Percentiles rank a stretch among this genome's conserved stretches.
Conservation (phyloP, 1,140 invertebrate genomes). For the Stegodyphus mimosarum region DNA sequence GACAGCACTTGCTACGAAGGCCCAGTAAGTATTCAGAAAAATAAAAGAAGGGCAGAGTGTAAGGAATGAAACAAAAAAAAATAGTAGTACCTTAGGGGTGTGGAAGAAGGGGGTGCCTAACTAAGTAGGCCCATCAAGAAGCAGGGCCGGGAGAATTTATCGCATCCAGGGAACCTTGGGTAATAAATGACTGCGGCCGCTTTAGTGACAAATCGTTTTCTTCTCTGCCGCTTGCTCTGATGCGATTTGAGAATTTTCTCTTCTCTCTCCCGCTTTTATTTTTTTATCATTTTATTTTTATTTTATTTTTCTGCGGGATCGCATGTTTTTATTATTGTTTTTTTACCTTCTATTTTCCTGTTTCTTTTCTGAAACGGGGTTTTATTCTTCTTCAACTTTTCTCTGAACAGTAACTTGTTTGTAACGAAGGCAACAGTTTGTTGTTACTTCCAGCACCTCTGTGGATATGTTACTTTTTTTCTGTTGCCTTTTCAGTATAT, state of each 20-base stretch:
- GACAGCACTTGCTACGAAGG: not conserved
- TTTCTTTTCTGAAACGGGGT: not conserved
- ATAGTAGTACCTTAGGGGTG: not conserved
- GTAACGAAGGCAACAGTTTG: no score
- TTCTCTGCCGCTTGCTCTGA: conserved; percentile 37
- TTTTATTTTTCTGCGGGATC: not conserved
- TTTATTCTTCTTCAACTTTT: not conserved
- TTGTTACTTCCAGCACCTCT: no score
- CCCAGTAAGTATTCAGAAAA: not conserved
- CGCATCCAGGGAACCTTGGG: conserved; percentile 26
- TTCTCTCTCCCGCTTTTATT: not conserved
- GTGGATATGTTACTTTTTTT: no score
- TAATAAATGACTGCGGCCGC: conserved; percentile 56
- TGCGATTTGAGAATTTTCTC: conserved; percentile 55
- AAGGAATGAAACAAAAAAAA: conserved; percentile 26
- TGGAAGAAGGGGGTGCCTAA: conserved; percentile 20
- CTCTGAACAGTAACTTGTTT: not conserved
- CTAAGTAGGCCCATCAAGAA: conserved; percentile 59
- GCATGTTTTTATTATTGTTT: not conserved
- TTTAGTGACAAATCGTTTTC: conserved; percentile 58
- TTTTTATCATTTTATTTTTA: not conserved
- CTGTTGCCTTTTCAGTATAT: no score
- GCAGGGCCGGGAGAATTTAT: conserved; percentile 54
- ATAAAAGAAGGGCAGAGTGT: not conserved
- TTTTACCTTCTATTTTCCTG: not conserved